Evolutionary conservation across 2,113 vertebrate species (phyloP).

Genomic region (Caloenas nicobarica): DNA sequence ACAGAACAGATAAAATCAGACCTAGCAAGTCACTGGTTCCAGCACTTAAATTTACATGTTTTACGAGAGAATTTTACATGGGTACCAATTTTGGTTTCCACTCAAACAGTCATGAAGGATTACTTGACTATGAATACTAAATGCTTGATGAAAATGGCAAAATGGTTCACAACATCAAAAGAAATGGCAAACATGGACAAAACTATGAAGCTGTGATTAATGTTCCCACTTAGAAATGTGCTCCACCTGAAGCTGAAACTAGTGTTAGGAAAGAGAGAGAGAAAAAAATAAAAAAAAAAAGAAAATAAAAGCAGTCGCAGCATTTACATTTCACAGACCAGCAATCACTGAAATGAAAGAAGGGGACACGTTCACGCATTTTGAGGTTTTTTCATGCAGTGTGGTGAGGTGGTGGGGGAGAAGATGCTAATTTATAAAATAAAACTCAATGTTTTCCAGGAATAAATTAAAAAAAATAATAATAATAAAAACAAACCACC

Average conservation of each 20-base stretch:
- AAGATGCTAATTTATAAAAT: constrained; percentile 43
- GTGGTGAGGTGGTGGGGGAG: not conserved
- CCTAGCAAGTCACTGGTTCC: constrained; percentile 9
- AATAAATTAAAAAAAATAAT: not conserved
- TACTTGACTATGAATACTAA: constrained; percentile 52
- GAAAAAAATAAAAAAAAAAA: not conserved
- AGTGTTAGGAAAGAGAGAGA: not conserved
- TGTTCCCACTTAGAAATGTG: constrained; percentile 54
- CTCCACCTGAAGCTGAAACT: constrained; percentile 47
- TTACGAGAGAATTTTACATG: constrained; percentile 26
- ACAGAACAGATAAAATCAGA: constrained; percentile 43
- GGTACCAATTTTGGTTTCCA: constrained; percentile 50
- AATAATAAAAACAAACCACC: constrained; percentile 32
- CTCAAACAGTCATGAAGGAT: constrained; percentile 47
- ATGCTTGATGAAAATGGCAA: constrained; percentile 57
- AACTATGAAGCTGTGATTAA: constrained; percentile 44
- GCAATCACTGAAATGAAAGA: constrained; percentile 63
- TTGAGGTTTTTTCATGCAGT: constrained; percentile 73
- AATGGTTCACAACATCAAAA: constrained; percentile 52
- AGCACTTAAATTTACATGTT: constrained; percentile 1
- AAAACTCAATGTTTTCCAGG: constrained; percentile 55
- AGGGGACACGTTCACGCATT: not conserved
- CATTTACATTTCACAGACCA: constrained; percentile 61
- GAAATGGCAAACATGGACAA: constrained; percentile 65
- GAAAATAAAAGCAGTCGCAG: constrained; percentile 54